Conservation (phyloP, 2,113 vertebrate species). For the Climacteris rufus region DNA sequence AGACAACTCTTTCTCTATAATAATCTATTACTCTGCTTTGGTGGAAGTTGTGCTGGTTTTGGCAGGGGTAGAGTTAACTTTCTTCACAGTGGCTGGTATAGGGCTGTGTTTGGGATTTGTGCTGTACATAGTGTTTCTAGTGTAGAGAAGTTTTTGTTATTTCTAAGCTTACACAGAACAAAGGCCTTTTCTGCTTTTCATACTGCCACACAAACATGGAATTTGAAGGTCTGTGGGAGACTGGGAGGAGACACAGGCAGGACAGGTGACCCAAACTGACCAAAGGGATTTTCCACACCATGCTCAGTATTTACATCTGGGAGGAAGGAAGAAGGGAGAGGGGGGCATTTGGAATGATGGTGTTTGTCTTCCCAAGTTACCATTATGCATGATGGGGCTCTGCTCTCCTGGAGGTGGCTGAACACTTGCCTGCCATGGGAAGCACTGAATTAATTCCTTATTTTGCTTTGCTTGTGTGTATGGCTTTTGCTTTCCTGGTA, state of each 20-base stretch:
- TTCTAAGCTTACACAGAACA: neutral
- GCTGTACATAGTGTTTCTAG: neutral
- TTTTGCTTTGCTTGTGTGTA: neutral
- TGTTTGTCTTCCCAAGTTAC: neutral
- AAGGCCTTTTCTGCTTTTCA: neutral
- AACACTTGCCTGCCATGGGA: neutral
- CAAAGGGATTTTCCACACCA: neutral
- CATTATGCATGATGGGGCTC: neutral
- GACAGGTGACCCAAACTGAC: neutral
- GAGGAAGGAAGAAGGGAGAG: neutral
- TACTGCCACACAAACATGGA: neutral
- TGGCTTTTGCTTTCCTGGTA: neutral
- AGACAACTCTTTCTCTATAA: neutral
- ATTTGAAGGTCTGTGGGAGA: neutral
- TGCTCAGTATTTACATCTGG: neutral
- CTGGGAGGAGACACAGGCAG: neutral
- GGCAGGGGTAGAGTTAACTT: neutral
- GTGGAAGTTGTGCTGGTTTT: neutral
- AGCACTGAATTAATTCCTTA: neutral
- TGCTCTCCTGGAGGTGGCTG: neutral
- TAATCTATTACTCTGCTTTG: neutral
- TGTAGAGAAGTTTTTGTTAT: neutral
- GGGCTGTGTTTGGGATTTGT: neutral
- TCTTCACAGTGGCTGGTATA: neutral
- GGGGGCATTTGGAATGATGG: neutral